Conservation (phyloP, 2,888 invertebrate species). For the Euproctis similis region DNA sequence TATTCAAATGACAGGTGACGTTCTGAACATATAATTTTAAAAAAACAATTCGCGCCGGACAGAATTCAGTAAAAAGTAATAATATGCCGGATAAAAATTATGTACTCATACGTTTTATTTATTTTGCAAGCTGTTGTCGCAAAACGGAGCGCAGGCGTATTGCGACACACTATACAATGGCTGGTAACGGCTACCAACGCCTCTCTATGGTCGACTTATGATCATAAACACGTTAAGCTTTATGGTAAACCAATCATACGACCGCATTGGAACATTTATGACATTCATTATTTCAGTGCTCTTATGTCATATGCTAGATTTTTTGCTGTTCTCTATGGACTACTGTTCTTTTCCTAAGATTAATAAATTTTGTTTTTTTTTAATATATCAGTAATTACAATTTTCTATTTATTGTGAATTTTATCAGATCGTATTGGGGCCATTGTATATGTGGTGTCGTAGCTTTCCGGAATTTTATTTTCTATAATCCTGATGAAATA, state of each 20-base stretch:
- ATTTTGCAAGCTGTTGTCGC: slow-evolving; percentile 64
- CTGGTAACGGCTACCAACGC: slow-evolving; percentile 49
- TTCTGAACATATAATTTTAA: neutral
- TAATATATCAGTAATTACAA: neutral
- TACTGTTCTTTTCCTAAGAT: slow-evolving; percentile 4
- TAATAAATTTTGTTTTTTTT: slow-evolving; percentile 3
- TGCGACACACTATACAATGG: slow-evolving; percentile 61
- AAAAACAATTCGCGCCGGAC: slow-evolving; percentile 10
- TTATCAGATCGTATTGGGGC: no score
- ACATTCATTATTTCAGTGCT: slow-evolving; percentile 10
- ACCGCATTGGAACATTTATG: slow-evolving; percentile 9
- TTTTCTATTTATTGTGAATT: neutral
- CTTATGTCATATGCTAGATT: slow-evolving; percentile 16
- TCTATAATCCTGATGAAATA: slow-evolving; percentile 36
- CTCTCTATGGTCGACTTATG: slow-evolving; percentile 56
- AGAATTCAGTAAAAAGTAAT: slow-evolving; percentile 16
- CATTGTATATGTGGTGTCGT: slow-evolving; percentile 49
- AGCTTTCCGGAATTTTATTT: slow-evolving; percentile 21
- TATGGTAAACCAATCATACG: slow-evolving; percentile 42
- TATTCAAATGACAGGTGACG: neutral
- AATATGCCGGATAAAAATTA: slow-evolving; percentile 11
- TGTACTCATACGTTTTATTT: slow-evolving; percentile 37
- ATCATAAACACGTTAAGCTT: slow-evolving; percentile 34
- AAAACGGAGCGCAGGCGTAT: slow-evolving; percentile 46
- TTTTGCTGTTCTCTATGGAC: slow-evolving; percentile 7